Conservation (phyloP, 1,140 invertebrate species). For the Hycleus phaleratus region DNA sequence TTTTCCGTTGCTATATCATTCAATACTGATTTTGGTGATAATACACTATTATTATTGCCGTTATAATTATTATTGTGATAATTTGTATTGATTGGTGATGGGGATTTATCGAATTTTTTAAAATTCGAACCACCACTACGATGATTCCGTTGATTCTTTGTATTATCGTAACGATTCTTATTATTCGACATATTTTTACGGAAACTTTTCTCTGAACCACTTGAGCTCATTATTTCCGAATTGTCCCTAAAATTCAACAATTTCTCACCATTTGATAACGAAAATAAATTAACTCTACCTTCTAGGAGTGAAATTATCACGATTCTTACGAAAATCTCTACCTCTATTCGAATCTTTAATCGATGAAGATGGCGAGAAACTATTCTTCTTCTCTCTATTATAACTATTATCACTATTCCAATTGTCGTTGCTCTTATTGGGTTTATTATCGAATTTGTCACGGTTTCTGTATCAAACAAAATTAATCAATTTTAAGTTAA, state of each 20-base stretch:
- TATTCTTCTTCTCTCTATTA: constrained; percentile 5
- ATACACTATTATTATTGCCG: background rate
- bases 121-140: too few relatives aligned
- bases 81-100: background rate
- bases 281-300: too few relatives aligned
- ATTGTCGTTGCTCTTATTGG: background rate
- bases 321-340: background rate
- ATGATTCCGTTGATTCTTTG: too few relatives aligned
- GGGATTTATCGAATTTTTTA: constrained; percentile 5
- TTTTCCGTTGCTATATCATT: background rate
- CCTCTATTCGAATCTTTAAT: background rate
- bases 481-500: too few relatives aligned
- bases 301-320: background rate
- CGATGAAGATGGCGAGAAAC: background rate
- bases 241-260: constrained; percentile 5
- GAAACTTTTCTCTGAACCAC: constrained; percentile 28
- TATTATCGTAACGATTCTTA: background rate
- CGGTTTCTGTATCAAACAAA: too few relatives aligned
- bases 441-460: background rate
- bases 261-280: too few relatives aligned
- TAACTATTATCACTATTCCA: constrained; percentile 4
- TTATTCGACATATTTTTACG: constrained; percentile 22
- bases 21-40: background rate
- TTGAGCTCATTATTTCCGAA: constrained; percentile 26
- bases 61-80: too few relatives aligned